Percentiles rank a stretch among this genome's conserved stretches.
Evolutionary conservation across 2,797 vertebrate species (phyloP).

Genomic region (Synanceia verrucosa): DNA sequence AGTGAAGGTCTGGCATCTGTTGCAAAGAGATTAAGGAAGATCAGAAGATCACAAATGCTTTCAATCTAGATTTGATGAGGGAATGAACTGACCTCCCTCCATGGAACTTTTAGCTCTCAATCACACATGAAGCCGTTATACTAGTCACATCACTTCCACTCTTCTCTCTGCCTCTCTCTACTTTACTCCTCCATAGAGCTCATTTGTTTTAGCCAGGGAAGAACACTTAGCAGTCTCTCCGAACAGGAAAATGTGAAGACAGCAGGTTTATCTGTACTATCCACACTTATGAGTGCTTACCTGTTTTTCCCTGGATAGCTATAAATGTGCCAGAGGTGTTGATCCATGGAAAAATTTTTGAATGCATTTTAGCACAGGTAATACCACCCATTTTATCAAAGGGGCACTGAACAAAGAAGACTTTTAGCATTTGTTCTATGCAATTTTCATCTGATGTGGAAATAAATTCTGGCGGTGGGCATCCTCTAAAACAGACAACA

Average conservation of each 20-base stretch:
- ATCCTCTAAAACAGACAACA: slow-evolving; percentile 17
- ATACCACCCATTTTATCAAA: background rate
- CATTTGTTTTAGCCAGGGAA: slow-evolving; percentile 26
- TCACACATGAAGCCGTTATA: slow-evolving; percentile 53
- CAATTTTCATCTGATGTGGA: slow-evolving; percentile 29
- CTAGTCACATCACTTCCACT: background rate
- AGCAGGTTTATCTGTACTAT: slow-evolving; percentile 18
- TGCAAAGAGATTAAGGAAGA: slow-evolving; percentile 75
- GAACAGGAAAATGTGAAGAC: slow-evolving; percentile 28
- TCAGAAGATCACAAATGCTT: slow-evolving; percentile 76
- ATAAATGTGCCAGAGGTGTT: slow-evolving; percentile 17
- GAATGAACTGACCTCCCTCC: slow-evolving; percentile 56
- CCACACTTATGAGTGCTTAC: background rate
- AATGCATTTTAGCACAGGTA: background rate
- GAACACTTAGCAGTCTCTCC: slow-evolving; percentile 41
- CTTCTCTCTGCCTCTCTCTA: background rate
- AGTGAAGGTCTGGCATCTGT: slow-evolving; percentile 69
- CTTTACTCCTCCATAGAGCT: slow-evolving; percentile 27
- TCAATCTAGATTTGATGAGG: slow-evolving; percentile 68
- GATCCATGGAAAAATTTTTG: background rate
- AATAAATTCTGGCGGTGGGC: slow-evolving; percentile 35
- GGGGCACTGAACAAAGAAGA: slow-evolving; percentile 1
- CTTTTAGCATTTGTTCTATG: slow-evolving; percentile 2
- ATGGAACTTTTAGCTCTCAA: slow-evolving; percentile 56
- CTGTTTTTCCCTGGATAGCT: background rate